Conservation (phyloP, 2,888 invertebrate species). For the Rhagium mordax region DNA sequence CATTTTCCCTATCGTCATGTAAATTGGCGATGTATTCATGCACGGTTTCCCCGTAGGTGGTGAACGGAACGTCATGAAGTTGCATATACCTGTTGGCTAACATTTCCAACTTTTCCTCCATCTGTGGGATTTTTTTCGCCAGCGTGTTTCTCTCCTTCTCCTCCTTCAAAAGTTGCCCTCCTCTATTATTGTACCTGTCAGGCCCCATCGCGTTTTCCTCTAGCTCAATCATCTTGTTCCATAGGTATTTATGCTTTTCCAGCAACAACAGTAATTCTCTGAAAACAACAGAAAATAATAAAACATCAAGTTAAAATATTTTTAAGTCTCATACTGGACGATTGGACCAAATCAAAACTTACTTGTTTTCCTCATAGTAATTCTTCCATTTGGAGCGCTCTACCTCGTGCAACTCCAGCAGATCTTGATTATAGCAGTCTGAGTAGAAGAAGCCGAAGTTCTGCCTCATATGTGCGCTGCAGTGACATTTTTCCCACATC, state of each 20-base stretch:
- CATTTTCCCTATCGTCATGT: slow-evolving; percentile 76
- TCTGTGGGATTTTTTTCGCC: slow-evolving; percentile 80
- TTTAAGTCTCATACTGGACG: no score
- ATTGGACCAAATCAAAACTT: no score
- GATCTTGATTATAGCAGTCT: slow-evolving; percentile 84
- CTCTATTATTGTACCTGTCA: slow-evolving; percentile 88
- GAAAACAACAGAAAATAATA: no score
- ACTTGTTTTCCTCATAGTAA: slow-evolving; percentile 79
- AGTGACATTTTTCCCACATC: slow-evolving; percentile 86
- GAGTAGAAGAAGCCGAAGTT: slow-evolving; percentile 78
- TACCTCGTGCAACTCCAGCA: slow-evolving; percentile 84
- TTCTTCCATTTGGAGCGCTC: slow-evolving; percentile 80
- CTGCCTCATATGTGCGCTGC: slow-evolving; percentile 74
- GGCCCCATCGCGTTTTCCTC: slow-evolving; percentile 86
- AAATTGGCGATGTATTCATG: slow-evolving; percentile 76
- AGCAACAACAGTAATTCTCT: slow-evolving; percentile 79
- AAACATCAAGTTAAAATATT: no score
- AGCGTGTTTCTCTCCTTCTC: slow-evolving; percentile 90
- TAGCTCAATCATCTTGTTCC: slow-evolving; percentile 83
- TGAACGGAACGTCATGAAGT: slow-evolving; percentile 73
- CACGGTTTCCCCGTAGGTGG: slow-evolving; percentile 77
- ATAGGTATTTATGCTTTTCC: slow-evolving; percentile 78
- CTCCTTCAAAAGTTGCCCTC: slow-evolving; percentile 87
- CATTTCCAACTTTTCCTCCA: slow-evolving; percentile 78
- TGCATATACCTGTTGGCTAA: slow-evolving; percentile 74